Percentiles rank a stretch among this genome's conserved stretches.
These are phyloP conservation scores for Ommatoiulus sabulosus DNA, from an alignment of 2,888 invertebrate genomes.

Conservation along the genomic window DNA sequence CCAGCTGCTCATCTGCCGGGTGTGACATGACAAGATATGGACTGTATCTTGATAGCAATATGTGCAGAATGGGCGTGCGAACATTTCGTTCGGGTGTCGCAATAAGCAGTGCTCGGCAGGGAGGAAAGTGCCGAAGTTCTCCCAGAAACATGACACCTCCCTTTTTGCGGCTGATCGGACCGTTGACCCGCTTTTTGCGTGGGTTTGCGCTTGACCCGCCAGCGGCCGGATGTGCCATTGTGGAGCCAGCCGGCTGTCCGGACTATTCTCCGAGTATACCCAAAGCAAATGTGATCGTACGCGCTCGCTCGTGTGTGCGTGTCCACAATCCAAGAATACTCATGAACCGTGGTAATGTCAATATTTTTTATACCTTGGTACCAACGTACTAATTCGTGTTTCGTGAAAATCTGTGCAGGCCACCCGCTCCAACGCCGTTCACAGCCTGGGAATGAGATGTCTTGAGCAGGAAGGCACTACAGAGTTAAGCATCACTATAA, in stretches of 20 bases:
- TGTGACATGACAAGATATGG: not conserved
- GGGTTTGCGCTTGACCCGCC: not conserved
- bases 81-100: not conserved
- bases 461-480: not conserved
- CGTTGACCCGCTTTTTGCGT: not conserved
- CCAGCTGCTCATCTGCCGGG: not conserved
- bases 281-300: conserved; percentile 37
- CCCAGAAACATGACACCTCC: not conserved
- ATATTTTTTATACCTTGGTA: conserved; percentile 43
- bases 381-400: conserved; percentile 7
- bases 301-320: not conserved
- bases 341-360: conserved; percentile 33
- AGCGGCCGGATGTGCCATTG: conserved; percentile 36
- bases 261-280: conserved; percentile 25
- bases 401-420: not conserved
- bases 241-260: not conserved
- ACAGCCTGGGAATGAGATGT: too few relatives aligned
- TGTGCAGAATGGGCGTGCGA: not conserved
- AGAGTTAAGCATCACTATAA: too few relatives aligned
- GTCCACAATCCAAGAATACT: conserved; percentile 30
- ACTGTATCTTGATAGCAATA: not conserved
- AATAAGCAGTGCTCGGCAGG: not conserved
- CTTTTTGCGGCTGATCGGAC: not conserved
- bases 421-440: not conserved
- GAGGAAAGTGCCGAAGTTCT: not conserved